Base-by-base conservation (phyloP, 64 coral and sea anemone species). In the Stichodactyla helianthus region DNA sequence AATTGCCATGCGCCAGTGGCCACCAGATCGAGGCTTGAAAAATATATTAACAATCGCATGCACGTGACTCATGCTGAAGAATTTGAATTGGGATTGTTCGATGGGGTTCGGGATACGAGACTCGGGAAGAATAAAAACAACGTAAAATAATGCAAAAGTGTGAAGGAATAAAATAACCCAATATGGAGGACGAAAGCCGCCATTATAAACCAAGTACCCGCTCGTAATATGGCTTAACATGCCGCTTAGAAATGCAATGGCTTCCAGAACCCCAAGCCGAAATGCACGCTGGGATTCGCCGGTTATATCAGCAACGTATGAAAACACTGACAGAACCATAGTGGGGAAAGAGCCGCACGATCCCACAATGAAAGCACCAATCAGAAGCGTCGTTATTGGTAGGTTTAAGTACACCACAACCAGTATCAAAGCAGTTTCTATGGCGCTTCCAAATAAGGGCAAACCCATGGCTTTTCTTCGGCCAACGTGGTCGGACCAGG, bases 221-320 rank as follows among this genome's bases (percentile, higher is more conserved):
- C 95, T 98, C 50, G 92, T 94, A 63, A 98, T 87, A 77, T 98
- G 95, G 55, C 95, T 98, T 20, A 94, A 6, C 95, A 98, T 98
- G 20, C 95, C 95, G 86, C 95, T 98, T 0, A 98, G 88, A 44
- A 98, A 98, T 6, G 92, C 95, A 15, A 91, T 92, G 0, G 95
- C 95, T 85, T 98, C 95, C 9, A 98, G 85, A 52, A 98, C 44
- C 51, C 95, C 95, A 20, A 98, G 81, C 9, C 95, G 92, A 92
- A 94, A 98, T 15, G 95, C 92, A 89, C 95, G 95, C 87, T 98
- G 87, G 84, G 92, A 94, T 77, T 91, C 86, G 51, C 88, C 84
- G 4, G 95, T 98, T 35, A 98, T 89, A n/a, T 98, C 95, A 16
- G 95, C 95, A 19, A 98, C 92, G 59, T 98, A 98, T 14, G 95